Evolutionary conservation across 2,113 vertebrate genomes (phyloP).

Genomic region (Shinisaurus crocodilurus): DNA sequence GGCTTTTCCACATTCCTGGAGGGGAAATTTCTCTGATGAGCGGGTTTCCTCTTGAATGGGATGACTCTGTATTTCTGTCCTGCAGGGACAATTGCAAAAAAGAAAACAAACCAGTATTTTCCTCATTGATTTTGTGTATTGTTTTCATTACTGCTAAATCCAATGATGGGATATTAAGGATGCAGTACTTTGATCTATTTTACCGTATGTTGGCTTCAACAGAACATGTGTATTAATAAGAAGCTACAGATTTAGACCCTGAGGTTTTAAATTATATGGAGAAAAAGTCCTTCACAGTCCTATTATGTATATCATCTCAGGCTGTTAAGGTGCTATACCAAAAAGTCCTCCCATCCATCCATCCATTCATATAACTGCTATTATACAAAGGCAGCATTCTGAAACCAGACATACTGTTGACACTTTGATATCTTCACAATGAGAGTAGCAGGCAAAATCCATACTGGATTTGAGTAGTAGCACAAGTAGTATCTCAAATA

Average conservation of each 20-base stretch:
- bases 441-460: fast-evolving
- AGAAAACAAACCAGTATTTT: neutral
- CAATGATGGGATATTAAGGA: neutral
- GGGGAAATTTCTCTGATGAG: constrained; percentile 47
- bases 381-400: neutral
- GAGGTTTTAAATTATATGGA: neutral
- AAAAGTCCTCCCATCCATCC: neutral
- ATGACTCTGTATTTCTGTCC: neutral
- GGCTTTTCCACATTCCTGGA: constrained; percentile 60
- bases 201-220: neutral
- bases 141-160: neutral
- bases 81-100: neutral
- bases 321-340: neutral
- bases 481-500: neutral
- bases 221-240: neutral
- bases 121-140: neutral
- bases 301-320: neutral
- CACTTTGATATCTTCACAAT: fast-evolving
- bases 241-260: neutral
- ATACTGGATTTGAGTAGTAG: neutral
- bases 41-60: neutral
- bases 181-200: neutral
- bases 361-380: neutral
- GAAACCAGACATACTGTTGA: neutral
- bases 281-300: neutral